Evolutionary conservation across 2,113 vertebrate species (phyloP), one percentile per base, ranked within the genome.

Genomic region (Colius striatus): DNA sequence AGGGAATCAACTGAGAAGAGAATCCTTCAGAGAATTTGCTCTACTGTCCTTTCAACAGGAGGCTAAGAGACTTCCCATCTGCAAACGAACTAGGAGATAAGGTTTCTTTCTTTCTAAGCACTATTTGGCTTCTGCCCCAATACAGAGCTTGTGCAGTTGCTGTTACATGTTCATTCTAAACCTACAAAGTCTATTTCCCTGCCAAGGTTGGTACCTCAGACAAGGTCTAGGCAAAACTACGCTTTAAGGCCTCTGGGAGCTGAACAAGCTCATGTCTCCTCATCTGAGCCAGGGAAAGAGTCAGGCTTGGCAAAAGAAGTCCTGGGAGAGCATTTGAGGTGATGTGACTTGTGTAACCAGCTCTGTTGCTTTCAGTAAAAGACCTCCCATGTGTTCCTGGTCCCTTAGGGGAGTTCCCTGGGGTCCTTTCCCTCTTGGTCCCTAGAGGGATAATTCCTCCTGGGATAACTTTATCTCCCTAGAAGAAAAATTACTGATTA

Each of bases 401-500:
- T 62, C 38, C 82, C n/a, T 55, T n/a, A 48, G 12, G 26, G 48
- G 43, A 32, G 20, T 34, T 92, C 61, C 45, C 61, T 86, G 30
- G 68, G 16, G 53, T 91, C 72, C 57, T 88, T 86, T 88, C 18
- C 82, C 29, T 87, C 90, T 45, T 62, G 32, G 45, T 57, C 68
- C 38, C 38, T 8, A 4, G 58, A 73, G 84, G 78, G 50, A 45
- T 20, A 62, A 32, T 32, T 77, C 75, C 65, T 91, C 66, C 62
- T 21, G 19, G 75, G 76, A 53, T 53, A 68, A 50, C 50, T 90
- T 81, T 92, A 90, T 92, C 57, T 90, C 72, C 72, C 57, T 92
- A 73, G 58, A 93, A 82, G 79, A 81, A 90, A 71, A 92, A 84
- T 75, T 61, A 90, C 45, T 93, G 83, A 66, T 81, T 87, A 47